phyloP scores from a whole-genome alignment of 2,888 invertebrate species.

The Cyaniris semiargus region DNA sequence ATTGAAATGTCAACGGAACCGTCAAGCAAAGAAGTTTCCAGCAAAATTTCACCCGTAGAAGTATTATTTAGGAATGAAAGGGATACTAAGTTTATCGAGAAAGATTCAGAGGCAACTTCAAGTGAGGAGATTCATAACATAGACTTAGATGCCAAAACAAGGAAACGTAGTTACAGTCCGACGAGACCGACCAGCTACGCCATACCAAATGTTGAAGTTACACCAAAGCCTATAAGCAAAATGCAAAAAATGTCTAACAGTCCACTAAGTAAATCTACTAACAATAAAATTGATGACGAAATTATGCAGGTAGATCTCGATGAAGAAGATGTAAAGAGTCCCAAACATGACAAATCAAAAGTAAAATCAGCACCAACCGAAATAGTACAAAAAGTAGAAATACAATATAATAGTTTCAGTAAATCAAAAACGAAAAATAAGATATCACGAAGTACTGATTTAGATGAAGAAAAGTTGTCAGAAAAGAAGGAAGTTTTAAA shows the following conservation, averaged over 20 bases:
- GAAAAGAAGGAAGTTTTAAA: conserved; percentile 20
- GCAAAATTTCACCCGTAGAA: conserved; percentile 45
- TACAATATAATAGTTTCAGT: conserved; percentile 39
- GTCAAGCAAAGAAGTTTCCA: conserved; percentile 27
- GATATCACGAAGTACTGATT: conserved; percentile 51
- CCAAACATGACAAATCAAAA: conserved; percentile 24
- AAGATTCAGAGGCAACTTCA: conserved; percentile 46
- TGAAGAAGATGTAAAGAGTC: not conserved
- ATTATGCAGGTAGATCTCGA: conserved; percentile 1
- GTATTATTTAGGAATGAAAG: conserved; percentile 49
- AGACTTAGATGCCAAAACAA: conserved; percentile 44
- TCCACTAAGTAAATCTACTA: conserved; percentile 37
- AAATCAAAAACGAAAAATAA: conserved; percentile 39
- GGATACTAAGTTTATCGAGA: conserved; percentile 37
- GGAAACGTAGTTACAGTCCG: conserved; percentile 58
- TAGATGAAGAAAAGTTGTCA: not conserved
- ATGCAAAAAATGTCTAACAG: conserved; percentile 57
- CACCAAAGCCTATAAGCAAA: conserved; percentile 61
- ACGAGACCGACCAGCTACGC: conserved; percentile 40
- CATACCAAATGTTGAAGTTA: conserved; percentile 46
- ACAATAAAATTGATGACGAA: conserved; percentile 24
- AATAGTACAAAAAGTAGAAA: conserved; percentile 34
- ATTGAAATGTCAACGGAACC: conserved; percentile 34
- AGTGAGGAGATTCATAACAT: conserved; percentile 42
- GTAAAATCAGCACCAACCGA: conserved; percentile 39